Evolutionary conservation across 2,888 invertebrate genomes (phyloP).

Genomic region (Aradus depressus): DNA sequence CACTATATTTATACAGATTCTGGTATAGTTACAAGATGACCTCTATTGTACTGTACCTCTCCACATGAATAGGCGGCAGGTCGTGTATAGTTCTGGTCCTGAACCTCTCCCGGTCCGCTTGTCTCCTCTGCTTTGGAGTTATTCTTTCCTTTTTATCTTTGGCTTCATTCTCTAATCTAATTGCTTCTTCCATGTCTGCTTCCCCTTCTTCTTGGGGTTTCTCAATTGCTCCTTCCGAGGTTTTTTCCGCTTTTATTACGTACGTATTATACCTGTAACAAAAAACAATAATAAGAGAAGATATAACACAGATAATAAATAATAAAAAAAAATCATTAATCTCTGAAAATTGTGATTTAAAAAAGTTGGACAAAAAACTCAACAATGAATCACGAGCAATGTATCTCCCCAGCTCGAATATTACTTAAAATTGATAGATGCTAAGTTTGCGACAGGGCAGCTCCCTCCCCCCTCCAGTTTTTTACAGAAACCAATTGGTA

Average conservation of each 20-base stretch:
- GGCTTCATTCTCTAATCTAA: constrained; percentile 24
- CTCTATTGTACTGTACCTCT: no score
- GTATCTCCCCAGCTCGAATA: no score
- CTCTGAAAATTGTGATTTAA: not conserved
- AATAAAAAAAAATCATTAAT: not conserved
- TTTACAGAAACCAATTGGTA: no score
- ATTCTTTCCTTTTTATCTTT: constrained; percentile 38
- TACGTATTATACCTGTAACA: constrained; percentile 50
- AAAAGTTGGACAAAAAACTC: not conserved
- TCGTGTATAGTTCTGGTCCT: constrained; percentile 49
- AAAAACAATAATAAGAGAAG: not conserved
- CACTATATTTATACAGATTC: no score
- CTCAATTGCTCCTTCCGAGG: constrained; percentile 16
- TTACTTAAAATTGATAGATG: no score
- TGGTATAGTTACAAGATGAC: no score
- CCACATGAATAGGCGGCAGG: constrained; percentile 18
- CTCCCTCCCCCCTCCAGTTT: no score
- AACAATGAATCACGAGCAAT: no score
- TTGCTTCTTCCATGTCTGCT: constrained; percentile 15
- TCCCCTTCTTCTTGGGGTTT: constrained; percentile 23
- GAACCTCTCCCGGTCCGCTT: constrained; percentile 60
- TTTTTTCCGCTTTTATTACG: constrained; percentile 44
- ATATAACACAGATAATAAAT: no score
- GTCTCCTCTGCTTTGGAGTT: constrained; percentile 46
- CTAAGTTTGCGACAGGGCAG: no score